phyloP scores from a whole-genome alignment of 2,113 vertebrate species.

The Suncus etruscus region DNA sequence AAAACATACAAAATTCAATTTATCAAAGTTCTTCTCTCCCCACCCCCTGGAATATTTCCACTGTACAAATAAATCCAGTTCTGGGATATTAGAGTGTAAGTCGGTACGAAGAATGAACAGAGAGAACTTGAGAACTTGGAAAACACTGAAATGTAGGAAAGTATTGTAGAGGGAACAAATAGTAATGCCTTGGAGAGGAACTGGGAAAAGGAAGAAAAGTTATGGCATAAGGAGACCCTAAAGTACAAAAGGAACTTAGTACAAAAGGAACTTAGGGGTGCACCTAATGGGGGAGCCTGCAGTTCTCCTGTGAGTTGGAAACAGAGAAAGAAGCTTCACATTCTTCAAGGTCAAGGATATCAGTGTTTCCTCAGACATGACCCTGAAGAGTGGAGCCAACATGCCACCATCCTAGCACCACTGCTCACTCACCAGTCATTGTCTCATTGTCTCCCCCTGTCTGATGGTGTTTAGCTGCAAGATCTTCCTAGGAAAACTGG shows the following conservation, averaged over 20 bases:
- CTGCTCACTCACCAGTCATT: background rate
- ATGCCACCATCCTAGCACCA: background rate
- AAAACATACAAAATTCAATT: background rate
- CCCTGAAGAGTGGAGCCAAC: background rate
- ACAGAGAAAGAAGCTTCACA: background rate
- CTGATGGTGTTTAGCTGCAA: background rate
- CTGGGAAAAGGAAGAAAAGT: background rate
- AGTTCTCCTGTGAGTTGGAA: background rate
- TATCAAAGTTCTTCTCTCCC: background rate
- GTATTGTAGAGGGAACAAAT: background rate
- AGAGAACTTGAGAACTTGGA: background rate
- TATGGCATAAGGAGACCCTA: background rate
- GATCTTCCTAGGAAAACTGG: background rate
- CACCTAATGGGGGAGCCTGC: no score
- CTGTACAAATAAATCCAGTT: background rate
- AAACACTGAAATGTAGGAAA: slow-evolving; percentile 12
- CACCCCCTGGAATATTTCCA: background rate
- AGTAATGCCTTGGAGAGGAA: background rate
- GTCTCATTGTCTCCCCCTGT: no score
- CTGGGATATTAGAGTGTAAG: background rate
- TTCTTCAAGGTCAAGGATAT: accelerated
- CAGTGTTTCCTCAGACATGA: background rate
- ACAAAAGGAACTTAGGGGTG: background rate
- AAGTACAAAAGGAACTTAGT: background rate
- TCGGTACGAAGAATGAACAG: background rate